These are phyloP conservation scores for Mythimna albipuncta DNA, from an alignment of 2,888 invertebrate species.

Conservation along the genomic window DNA sequence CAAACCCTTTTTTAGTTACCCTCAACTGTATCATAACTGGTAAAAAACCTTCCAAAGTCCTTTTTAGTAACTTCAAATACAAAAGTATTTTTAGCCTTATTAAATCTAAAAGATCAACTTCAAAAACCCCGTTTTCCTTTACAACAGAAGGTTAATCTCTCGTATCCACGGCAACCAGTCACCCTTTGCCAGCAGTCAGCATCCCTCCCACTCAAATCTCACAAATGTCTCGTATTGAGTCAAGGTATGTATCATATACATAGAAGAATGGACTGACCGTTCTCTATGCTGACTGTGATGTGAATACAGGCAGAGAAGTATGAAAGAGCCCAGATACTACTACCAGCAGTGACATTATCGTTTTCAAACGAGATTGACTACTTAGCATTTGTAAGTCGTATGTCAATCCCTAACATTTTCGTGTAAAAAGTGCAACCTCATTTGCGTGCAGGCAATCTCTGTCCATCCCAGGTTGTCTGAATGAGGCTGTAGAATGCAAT, in stretches of 20 bases:
- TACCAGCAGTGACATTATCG: no score
- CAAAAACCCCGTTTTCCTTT: conserved; percentile 7
- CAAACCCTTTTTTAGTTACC: no score
- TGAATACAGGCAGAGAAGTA: background rate
- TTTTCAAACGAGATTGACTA: no score
- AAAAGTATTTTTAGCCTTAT: background rate
- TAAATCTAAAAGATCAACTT: conserved; percentile 7
- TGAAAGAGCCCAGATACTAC: background rate
- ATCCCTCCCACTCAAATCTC: conserved; percentile 20
- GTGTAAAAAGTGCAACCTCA: no score
- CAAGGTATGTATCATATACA: conserved; percentile 12
- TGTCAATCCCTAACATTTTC: no score
- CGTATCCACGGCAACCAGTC: conserved; percentile 42
- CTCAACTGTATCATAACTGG: no score
- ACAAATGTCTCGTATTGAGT: conserved; percentile 12
- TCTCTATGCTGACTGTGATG: background rate
- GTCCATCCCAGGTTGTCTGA: no score
- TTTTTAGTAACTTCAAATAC: background rate
- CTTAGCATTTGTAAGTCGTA: no score
- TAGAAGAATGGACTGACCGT: background rate
- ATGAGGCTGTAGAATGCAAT: no score
- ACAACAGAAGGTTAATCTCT: conserved; percentile 31
- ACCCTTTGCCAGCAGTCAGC: conserved; percentile 39
- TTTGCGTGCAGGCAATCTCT: no score
- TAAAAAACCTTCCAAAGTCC: background rate